Evolutionary conservation across 2,888 invertebrate species (phyloP).

Genomic region (Gordius sp.): DNA sequence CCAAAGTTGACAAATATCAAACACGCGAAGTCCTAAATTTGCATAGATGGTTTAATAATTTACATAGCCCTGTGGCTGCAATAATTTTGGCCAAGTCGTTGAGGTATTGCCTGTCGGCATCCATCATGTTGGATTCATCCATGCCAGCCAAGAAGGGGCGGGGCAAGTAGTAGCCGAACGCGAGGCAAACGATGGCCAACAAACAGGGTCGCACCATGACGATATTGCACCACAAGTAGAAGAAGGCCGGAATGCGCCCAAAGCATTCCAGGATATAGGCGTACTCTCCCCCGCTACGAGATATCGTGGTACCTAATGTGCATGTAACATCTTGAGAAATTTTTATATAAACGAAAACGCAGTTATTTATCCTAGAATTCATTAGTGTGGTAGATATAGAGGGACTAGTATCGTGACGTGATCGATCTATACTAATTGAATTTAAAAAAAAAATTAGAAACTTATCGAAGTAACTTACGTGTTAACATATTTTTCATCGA

Average conservation of each 20-base stretch:
- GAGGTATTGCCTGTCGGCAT: neutral
- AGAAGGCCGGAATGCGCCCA: neutral
- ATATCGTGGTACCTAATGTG: conserved; percentile 37
- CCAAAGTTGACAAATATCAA: too few relatives aligned
- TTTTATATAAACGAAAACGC: too few relatives aligned
- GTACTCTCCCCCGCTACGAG: conserved; percentile 66
- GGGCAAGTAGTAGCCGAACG: neutral
- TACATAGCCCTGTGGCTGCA: neutral
- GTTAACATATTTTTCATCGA: too few relatives aligned
- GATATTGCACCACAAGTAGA: neutral
- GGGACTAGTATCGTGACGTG: too few relatives aligned
- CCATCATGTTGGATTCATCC: neutral
- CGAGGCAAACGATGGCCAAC: neutral
- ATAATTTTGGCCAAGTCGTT: neutral
- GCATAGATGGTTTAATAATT: too few relatives aligned
- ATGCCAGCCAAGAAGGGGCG: neutral
- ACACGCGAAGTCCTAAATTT: too few relatives aligned
- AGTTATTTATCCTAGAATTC: too few relatives aligned
- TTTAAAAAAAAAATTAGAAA: too few relatives aligned
- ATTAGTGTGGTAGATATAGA: too few relatives aligned
- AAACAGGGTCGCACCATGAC: neutral
- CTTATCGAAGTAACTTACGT: too few relatives aligned
- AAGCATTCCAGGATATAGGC: conserved; percentile 39
- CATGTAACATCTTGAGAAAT: too few relatives aligned
- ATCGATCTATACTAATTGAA: too few relatives aligned